Evolutionary conservation across 2,113 vertebrate species (phyloP).

Genomic region (Atrichornis clamosus): DNA sequence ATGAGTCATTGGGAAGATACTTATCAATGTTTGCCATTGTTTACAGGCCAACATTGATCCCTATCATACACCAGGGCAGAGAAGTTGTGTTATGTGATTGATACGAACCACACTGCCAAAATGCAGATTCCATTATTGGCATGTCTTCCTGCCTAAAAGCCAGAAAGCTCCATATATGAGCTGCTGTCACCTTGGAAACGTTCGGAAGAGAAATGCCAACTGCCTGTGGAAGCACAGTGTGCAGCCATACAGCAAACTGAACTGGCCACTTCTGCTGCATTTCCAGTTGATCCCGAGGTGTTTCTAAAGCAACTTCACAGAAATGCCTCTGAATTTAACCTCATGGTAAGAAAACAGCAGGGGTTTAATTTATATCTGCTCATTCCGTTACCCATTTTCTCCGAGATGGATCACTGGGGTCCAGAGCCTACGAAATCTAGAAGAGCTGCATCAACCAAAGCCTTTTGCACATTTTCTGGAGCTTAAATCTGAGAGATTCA

Average conservation of each 20-base stretch:
- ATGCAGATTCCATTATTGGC: constrained; percentile 31
- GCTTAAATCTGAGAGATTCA: background rate
- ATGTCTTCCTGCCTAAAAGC: constrained; percentile 33
- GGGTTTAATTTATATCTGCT: background rate
- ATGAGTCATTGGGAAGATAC: background rate
- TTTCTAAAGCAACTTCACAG: background rate
- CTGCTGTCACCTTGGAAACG: constrained; percentile 67
- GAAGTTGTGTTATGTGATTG: constrained; percentile 1
- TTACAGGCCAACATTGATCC: background rate
- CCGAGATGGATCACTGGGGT: background rate
- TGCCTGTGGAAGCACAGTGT: background rate
- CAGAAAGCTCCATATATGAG: constrained; percentile 44
- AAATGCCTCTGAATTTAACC: background rate
- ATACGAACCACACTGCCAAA: background rate
- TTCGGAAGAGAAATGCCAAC: constrained; percentile 18
- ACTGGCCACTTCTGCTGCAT: background rate
- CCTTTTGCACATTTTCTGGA: background rate
- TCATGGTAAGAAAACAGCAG: background rate
- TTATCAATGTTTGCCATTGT: background rate
- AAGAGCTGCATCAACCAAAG: background rate
- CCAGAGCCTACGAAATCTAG: background rate
- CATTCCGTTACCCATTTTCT: rapidly evolving
- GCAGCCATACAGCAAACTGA: background rate
- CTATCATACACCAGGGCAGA: background rate
- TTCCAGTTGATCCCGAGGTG: background rate